These are phyloP conservation scores for Phoebastria nigripes DNA, from an alignment of 2,797 vertebrate genomes.

Conservation along the genomic window DNA sequence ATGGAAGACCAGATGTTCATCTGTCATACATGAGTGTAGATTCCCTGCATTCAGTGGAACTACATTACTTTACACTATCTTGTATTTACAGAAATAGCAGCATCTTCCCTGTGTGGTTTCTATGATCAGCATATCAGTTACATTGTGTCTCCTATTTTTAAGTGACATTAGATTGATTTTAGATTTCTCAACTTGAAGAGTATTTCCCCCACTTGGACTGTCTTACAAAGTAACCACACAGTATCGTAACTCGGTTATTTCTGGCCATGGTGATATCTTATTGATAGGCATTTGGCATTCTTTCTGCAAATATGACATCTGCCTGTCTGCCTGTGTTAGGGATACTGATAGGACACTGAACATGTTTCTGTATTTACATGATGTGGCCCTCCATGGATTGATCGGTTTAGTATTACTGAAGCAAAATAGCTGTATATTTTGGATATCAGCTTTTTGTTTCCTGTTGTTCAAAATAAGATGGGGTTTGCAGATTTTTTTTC, in stretches of 20 bases:
- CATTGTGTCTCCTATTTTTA: not conserved
- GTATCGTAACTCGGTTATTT: not conserved
- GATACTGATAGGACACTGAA: not conserved
- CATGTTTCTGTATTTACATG: not conserved
- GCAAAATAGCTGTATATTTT: not conserved
- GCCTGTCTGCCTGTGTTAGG: not conserved
- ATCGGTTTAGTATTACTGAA: not conserved
- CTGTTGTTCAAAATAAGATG: not conserved
- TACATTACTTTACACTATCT: not conserved
- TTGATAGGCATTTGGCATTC: slow-evolving; percentile 28
- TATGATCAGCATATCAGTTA: not conserved
- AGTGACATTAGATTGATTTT: slow-evolving; percentile 32
- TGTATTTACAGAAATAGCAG: not conserved
- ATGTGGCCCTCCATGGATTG: not conserved
- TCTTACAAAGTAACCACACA: not conserved
- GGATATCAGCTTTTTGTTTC: not conserved
- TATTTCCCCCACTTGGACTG: slow-evolving; percentile 2
- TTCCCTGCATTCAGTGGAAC: not conserved
- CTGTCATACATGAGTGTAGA: not conserved
- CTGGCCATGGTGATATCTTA: slow-evolving; percentile 1
- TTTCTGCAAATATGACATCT: not conserved
- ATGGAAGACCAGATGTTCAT: not conserved
- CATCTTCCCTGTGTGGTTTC: not conserved
- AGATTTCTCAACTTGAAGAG: slow-evolving; percentile 8
- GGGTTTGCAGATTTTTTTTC: not conserved